Percentiles rank a stretch among this genome's conserved stretches.
Evolutionary conservation across 2,888 invertebrate species (phyloP).

Genomic region (Aphrophora alni): DNA sequence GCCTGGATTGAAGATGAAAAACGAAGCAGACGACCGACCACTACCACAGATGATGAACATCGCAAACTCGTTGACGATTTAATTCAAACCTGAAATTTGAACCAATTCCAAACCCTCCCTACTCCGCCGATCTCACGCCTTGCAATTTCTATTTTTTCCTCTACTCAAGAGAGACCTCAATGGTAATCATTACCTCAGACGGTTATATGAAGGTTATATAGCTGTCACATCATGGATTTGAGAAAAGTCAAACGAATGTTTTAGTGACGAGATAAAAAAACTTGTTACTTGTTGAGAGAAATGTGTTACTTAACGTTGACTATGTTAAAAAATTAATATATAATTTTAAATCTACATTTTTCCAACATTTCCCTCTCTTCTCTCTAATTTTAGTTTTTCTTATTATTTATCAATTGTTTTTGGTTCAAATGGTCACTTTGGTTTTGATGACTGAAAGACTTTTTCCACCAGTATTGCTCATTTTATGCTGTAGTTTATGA

Average conservation of each 20-base stretch:
- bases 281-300: conserved; percentile 4
- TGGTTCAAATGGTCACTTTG: too few species aligned
- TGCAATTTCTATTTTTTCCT: background rate
- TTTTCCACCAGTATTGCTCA: too few species aligned
- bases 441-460: too few species aligned
- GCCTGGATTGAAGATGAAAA: too few species aligned
- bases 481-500: too few species aligned
- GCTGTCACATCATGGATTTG: background rate
- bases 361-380: too few species aligned
- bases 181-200: conserved; percentile 2
- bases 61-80: too few species aligned
- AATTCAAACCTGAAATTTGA: conserved; percentile 14
- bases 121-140: background rate
- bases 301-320: conserved; percentile 15
- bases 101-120: background rate
- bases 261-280: conserved; percentile 18
- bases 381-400: too few species aligned
- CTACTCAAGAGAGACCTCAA: conserved; percentile 4
- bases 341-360: background rate
- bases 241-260: conserved; percentile 12
- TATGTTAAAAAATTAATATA: conserved; percentile 23
- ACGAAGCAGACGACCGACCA: too few species aligned
- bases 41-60: too few species aligned
- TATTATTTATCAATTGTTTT: too few species aligned
- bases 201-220: background rate